Evolutionary conservation across 2,888 invertebrate species (phyloP).

Genomic region (Noctua pronuba): DNA sequence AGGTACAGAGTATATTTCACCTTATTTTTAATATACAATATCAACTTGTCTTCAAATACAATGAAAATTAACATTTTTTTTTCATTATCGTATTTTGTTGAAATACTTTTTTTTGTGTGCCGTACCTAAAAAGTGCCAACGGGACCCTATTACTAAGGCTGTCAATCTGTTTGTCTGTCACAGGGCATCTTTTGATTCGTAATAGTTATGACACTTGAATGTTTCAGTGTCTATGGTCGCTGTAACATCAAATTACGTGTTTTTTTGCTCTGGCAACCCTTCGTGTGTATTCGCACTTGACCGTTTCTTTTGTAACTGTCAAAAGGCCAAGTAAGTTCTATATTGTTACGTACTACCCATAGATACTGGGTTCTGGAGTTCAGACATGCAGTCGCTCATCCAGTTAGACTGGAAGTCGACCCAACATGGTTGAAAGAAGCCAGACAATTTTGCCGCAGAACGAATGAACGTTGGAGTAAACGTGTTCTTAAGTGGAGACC

Average conservation of each 20-base stretch:
- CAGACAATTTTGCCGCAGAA: not conserved
- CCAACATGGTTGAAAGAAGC: not conserved
- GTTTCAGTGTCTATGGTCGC: not conserved
- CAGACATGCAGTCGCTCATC: not conserved
- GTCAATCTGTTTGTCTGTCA: not conserved
- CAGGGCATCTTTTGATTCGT: not conserved
- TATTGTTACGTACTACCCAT: not conserved
- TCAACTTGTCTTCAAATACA: conserved; percentile 60
- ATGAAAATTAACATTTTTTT: conserved; percentile 51
- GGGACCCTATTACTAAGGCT: not conserved
- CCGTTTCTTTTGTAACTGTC: not conserved
- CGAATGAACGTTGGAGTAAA: not conserved
- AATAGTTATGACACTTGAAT: not conserved
- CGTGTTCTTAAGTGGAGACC: not conserved
- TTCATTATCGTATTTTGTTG: conserved; percentile 5
- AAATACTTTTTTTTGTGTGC: conserved; percentile 28
- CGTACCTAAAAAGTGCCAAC: not conserved
- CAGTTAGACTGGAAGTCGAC: not conserved
- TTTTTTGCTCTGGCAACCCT: not conserved
- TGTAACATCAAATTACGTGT: not conserved
- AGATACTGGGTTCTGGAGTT: not conserved
- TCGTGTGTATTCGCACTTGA: not conserved
- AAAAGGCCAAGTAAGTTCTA: not conserved
- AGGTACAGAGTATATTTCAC: conserved; percentile 84
- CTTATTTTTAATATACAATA: conserved; percentile 70